phyloP scores from a whole-genome alignment of 1,140 invertebrate genomes.

The Drosophila hydei region DNA sequence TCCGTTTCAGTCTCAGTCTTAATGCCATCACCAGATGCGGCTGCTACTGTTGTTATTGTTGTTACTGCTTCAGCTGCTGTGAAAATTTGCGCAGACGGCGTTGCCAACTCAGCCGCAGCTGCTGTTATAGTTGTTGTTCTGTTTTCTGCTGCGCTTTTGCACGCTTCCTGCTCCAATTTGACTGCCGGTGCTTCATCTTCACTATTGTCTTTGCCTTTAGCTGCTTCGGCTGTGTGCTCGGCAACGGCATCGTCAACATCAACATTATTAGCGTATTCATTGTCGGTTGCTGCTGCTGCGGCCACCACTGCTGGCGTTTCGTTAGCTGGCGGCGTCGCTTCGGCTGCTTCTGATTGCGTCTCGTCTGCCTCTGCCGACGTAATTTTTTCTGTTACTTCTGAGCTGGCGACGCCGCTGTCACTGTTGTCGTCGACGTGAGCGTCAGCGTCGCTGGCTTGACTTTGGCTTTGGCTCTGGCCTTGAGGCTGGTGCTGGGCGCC shows the following conservation, averaged over 20 bases:
- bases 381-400: conserved; percentile 2
- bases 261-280: conserved; percentile 9
- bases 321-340: conserved; percentile 22
- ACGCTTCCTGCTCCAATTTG: conserved; percentile 47
- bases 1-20: conserved; percentile 59
- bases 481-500: conserved; percentile 17
- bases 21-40: conserved; percentile 36
- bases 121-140: conserved; percentile 13
- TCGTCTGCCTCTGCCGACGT: not conserved
- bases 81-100: conserved; percentile 32
- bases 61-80: conserved; percentile 22
- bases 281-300: conserved; percentile 19
- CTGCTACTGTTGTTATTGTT: conserved; percentile 5
- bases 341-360: not conserved
- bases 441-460: conserved; percentile 9
- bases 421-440: not conserved
- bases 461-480: conserved; percentile 48
- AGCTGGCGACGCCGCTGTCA: not conserved
- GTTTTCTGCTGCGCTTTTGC: conserved; percentile 15
- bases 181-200: conserved; percentile 18
- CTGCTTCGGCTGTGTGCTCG: conserved; percentile 19
- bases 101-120: conserved; percentile 21
- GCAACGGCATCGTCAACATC: conserved; percentile 23
- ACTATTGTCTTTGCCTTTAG: conserved; percentile 9
- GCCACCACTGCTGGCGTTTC: conserved; percentile 1